Evolutionary conservation across 2,888 invertebrate species (phyloP), one percentile per base, ranked within the genome.

Genomic region (Mylabris sibirica): DNA sequence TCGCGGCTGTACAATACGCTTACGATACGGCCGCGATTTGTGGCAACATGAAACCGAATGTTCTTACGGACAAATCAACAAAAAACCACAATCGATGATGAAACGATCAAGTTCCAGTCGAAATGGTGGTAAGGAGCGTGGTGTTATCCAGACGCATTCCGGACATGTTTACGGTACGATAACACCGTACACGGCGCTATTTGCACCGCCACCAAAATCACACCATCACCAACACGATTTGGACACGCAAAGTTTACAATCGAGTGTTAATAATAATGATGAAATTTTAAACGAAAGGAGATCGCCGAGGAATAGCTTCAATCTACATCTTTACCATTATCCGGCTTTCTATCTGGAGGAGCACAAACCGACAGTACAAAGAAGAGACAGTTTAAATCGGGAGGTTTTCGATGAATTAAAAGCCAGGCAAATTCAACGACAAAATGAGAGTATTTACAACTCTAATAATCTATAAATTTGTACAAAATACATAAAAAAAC

Each of bases 81-180:
- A 69, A 11, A 72, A 69, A n/a, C n/a, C n/a, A n/a, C n/a, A n/a
- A 49, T n/a, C 70, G 30, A 53, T 62, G 12, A 72, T 67, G 38
- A 64, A 67, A n/a, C 59, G 60, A 2, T 65, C 57, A 0, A 57
- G 14, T 44, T 30, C 30, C 0, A 44, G 2, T 24, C 63, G 60
- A 24, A 70, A 60, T 26, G 61, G 64, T 26, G 61, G 64, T 22
- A 78, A 78, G 66, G 77, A 78, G 41, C 69, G 69, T 49, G 84
- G 84, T 4, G 79, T 84, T 0, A 80, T 85, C 6, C 73, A 79
- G 69, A 85, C 83, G 0, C 82, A 81, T 62, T 77, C 80, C 0
- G 84, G 83, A 0, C 83, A 83, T 66, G 75, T 79, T 41, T 83
- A 78, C 68, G 83, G 80, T 3, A 80, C 80, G 3, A 75, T 80